A percentile compares a stretch with the other conserved stretches of the same genome.
Evolutionary conservation across 2,113 vertebrate genomes (phyloP).

Genomic region (Pyxicephalus adspersus): DNA sequence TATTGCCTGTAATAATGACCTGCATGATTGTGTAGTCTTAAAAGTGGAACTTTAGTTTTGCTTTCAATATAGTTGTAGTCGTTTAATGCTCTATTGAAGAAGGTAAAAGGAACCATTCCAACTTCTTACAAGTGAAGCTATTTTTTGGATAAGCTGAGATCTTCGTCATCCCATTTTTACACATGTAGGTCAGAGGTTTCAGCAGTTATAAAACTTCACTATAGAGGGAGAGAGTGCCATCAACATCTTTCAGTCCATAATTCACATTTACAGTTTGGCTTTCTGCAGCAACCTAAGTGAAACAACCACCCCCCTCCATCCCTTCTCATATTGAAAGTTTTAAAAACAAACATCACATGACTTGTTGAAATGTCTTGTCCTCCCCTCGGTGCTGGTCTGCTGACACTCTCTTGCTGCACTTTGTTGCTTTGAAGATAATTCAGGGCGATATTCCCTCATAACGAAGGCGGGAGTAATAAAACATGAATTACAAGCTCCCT

Average conservation of each 20-base stretch:
- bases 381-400: not conserved
- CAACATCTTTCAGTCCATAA: too few species aligned
- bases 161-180: not conserved
- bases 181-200: not conserved
- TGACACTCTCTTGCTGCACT: slow-evolving; percentile 5
- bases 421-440: slow-evolving; percentile 34
- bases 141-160: too few species aligned
- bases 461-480: slow-evolving; percentile 33
- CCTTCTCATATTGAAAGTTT: not conserved
- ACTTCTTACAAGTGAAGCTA: too few species aligned
- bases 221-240: too few species aligned
- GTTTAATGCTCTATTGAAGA: too few species aligned
- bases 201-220: not conserved
- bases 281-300: not conserved
- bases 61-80: too few species aligned
- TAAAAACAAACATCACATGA: slow-evolving; percentile 15
- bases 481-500: slow-evolving; percentile 34
- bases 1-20: too few species aligned
- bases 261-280: not conserved
- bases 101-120: too few species aligned
- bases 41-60: too few species aligned
- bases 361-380: not conserved
- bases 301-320: not conserved
- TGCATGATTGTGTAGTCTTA: too few species aligned
- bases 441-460: slow-evolving; percentile 30